phyloP scores from a whole-genome alignment of 1,140 invertebrate genomes.

The Drosophila jambulina region DNA sequence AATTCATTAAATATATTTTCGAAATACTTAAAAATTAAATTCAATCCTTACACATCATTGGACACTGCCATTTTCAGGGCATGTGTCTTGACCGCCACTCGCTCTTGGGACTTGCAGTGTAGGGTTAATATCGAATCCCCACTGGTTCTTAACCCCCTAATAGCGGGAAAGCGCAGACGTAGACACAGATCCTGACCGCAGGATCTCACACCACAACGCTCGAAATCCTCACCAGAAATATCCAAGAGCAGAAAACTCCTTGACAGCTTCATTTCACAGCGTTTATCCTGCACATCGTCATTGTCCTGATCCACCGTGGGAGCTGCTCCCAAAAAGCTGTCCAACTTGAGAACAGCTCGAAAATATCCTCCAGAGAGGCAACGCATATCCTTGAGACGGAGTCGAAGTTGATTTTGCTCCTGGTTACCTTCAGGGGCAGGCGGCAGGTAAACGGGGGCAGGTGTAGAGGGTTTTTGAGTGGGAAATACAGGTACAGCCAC shows the following conservation, averaged over 20 bases:
- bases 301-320: conserved; percentile 74
- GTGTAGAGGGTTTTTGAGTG: conserved; percentile 52
- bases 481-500: conserved; percentile 27
- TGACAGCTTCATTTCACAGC: conserved; percentile 69
- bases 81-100: conserved; percentile 87
- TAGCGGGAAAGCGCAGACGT: conserved; percentile 87
- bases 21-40: neutral
- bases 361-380: conserved; percentile 75
- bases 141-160: conserved; percentile 87
- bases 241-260: conserved; percentile 69
- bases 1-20: neutral
- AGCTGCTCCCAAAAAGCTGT: conserved; percentile 71
- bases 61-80: conserved; percentile 85
- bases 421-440: conserved; percentile 12
- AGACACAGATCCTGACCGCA: conserved; percentile 86
- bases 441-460: conserved; percentile 68
- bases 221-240: conserved; percentile 68
- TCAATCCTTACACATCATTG: conserved; percentile 77
- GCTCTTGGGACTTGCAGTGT: conserved; percentile 88
- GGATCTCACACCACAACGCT: conserved; percentile 82
- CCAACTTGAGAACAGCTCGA: conserved; percentile 69
- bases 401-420: conserved; percentile 57
- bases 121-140: conserved; percentile 88
- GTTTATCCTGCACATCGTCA: conserved; percentile 50
- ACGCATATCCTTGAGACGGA: conserved; percentile 80